Base-by-base conservation (phyloP, 1,140 invertebrate genomes). In the Pseudomyrmex sp. region DNA sequence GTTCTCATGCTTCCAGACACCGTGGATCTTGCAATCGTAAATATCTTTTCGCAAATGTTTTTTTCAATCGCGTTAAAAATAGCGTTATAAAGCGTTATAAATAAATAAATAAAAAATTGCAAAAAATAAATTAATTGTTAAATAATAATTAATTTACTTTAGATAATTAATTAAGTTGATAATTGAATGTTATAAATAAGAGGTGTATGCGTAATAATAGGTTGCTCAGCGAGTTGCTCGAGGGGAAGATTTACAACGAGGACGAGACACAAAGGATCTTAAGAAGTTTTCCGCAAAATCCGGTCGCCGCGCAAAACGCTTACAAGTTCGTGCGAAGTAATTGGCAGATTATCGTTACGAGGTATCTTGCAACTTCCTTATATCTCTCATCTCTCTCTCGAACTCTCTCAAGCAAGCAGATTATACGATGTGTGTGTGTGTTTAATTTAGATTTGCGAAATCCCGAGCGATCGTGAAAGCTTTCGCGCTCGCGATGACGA, bases 21-120 rank as follows among this genome's bases (percentile, higher is more conserved):
- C 92, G 0, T 91, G 91, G 90, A 90, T 93, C 48, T 66, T 93
- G 15, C 90, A 93, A 74, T 85, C 87, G 93, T 93, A 65, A 92
- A 90, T 89, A 56, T 13, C 12, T 85, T 44, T 54, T 54, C 44
- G 3, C 13, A 23, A 70, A 68, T 26, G 26, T 52, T 12, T 52
- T 12, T 52, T 52, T 52, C 9, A 52, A 52, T 52, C 13, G 10
- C 13, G n/a, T n/a, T n/a, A 13, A 62, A 62, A 62, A 65, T 35
- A 35, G 35, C 5, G 35, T 35, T 35, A 35, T 5, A 35, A 5
- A 35, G 18, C 18, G 18, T 18, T 18, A 35, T 35, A 7, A 5
- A 3, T 35, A 35, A 26, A 35, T 5, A 35, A 62, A 62, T 68
- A 62, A 65, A 18, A 70, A 82, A 48, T 82, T 35, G 44, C 15